A percentile compares a stretch with the other conserved stretches of the same genome.
Conservation (phyloP, 2,113 vertebrate species). For the Melanerpes formicivorus region DNA sequence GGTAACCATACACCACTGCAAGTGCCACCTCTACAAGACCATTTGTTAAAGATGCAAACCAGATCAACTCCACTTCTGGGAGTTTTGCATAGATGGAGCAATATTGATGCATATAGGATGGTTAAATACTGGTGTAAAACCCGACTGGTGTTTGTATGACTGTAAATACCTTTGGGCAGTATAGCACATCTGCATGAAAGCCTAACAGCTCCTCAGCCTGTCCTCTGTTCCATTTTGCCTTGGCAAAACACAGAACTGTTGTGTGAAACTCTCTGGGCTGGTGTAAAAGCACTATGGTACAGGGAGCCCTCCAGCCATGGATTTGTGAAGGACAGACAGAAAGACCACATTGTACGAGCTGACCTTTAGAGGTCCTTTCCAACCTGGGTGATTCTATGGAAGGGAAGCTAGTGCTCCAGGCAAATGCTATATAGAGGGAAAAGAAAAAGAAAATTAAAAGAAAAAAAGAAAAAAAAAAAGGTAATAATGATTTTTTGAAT, state of each 20-base stretch:
- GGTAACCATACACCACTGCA: fast-evolving
- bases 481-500: not conserved
- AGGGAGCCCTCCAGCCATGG: not conserved
- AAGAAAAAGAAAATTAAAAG: not conserved
- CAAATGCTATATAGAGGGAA: not conserved
- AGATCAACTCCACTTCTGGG: not conserved
- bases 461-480: not conserved
- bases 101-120: not conserved
- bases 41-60: not conserved
- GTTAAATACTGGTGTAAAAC: not conserved
- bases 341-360: not conserved
- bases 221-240: not conserved
- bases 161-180: not conserved
- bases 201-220: not conserved
- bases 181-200: not conserved
- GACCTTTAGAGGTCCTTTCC: no score
- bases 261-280: not conserved
- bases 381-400: not conserved
- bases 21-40: not conserved
- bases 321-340: not conserved
- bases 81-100: not conserved
- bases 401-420: not conserved
- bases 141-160: not conserved
- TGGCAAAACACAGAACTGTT: not conserved
- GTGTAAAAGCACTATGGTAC: not conserved